These are phyloP conservation scores for Spea hammondii DNA, from an alignment of 2,797 vertebrate species.

Conservation along the genomic window DNA sequence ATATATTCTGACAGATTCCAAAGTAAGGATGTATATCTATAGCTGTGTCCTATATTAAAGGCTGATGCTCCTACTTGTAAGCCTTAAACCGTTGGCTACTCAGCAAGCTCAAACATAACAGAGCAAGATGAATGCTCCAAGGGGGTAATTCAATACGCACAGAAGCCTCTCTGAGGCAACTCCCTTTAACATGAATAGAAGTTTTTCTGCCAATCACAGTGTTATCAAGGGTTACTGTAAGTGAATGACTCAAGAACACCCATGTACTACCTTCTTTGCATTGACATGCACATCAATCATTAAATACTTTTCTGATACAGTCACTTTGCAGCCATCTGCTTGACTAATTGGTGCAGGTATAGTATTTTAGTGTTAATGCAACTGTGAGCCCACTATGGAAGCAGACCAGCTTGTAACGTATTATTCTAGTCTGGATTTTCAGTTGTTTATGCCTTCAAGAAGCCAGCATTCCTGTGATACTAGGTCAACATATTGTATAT, in stretches of 20 bases:
- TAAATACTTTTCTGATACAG: conserved; percentile 43
- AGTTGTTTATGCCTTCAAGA: conserved; percentile 25
- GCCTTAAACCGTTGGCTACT: conserved; percentile 35
- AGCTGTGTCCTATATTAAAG: conserved; percentile 13
- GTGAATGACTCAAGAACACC: conserved; percentile 4
- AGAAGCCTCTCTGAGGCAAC: conserved; percentile 35
- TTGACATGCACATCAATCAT: conserved; percentile 44
- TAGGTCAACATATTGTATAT: background rate
- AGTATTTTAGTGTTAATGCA: background rate
- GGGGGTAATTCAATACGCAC: conserved; percentile 46
- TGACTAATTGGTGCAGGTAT: conserved; percentile 44
- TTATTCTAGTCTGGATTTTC: conserved; percentile 3
- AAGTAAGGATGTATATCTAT: conserved; percentile 4
- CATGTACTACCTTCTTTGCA: conserved; percentile 1
- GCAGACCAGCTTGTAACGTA: background rate
- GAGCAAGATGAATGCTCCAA: conserved; percentile 39
- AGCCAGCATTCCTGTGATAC: conserved; percentile 27
- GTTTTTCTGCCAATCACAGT: conserved; percentile 42
- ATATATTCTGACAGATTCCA: conserved; percentile 19
- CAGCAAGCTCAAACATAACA: conserved; percentile 40
- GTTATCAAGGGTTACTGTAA: background rate
- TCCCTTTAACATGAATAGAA: background rate
- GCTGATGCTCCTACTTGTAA: conserved; percentile 28
- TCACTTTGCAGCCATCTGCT: conserved; percentile 35
- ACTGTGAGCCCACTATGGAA: background rate